phyloP scores from a whole-genome alignment of 2,888 invertebrate species.

The Phania funesta region DNA sequence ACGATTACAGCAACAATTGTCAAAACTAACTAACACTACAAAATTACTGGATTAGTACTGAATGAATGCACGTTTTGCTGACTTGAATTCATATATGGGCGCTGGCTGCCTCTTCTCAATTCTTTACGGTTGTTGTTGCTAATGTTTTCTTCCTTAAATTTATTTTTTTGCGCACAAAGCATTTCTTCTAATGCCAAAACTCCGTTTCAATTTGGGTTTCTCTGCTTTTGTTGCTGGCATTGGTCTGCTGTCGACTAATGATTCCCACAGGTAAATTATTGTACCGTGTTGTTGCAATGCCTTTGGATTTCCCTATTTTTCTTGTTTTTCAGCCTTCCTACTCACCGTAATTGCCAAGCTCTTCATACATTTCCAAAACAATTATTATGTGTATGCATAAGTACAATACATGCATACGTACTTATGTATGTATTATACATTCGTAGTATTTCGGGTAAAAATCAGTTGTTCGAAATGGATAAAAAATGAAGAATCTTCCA shows the following conservation, averaged over 20 bases:
- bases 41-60: background rate
- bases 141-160: background rate
- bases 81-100: slow-evolving; percentile 1
- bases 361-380: no score
- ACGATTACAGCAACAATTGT: background rate
- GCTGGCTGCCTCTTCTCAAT: slow-evolving; percentile 42
- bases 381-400: no score
- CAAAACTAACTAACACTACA: background rate
- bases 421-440: no score
- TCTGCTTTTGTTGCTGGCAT: background rate
- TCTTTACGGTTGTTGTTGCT: slow-evolving; percentile 10
- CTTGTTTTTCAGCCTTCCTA: no score
- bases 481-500: no score
- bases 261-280: background rate
- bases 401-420: no score
- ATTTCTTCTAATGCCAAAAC: background rate
- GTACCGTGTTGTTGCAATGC: background rate
- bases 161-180: background rate
- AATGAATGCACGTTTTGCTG: background rate
- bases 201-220: slow-evolving; percentile 13
- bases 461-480: no score
- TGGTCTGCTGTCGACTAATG: background rate
- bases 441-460: no score
- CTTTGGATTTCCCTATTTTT: no score
- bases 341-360: no score